A percentile compares a stretch with the other conserved stretches of the same genome.
These are phyloP conservation scores for Oryzias woworae DNA, from an alignment of 2,113 vertebrate genomes.

Conservation along the genomic window DNA sequence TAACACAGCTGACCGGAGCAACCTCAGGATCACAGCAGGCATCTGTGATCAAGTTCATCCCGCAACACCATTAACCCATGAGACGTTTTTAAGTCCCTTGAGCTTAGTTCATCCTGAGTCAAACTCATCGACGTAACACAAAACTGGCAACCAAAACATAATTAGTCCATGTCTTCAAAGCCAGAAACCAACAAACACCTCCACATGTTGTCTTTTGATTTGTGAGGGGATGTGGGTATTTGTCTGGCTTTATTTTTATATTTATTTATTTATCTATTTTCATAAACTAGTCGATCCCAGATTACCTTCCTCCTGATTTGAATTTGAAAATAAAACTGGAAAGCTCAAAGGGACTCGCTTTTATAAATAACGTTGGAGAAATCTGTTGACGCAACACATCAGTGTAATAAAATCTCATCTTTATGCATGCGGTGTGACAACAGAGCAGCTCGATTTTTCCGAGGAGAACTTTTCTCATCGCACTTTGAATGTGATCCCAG, in stretches of 20 bases:
- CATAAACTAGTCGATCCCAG: neutral
- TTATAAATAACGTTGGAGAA: constrained; percentile 8
- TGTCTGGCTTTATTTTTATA: constrained; percentile 16
- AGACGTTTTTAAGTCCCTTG: neutral
- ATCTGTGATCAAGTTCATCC: constrained; percentile 27
- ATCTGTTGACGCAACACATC: constrained; percentile 5
- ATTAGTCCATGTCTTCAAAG: constrained; percentile 44
- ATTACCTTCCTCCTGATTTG: neutral
- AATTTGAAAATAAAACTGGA: constrained; percentile 6
- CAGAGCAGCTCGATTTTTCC: neutral
- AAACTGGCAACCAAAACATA: constrained; percentile 21
- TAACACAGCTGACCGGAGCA: constrained; percentile 20
- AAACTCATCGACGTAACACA: constrained; percentile 24
- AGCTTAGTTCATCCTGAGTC: neutral
- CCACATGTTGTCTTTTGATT: constrained; percentile 27
- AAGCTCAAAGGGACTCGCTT: constrained; percentile 4
- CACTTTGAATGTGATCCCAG: neutral
- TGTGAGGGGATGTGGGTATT: constrained; percentile 3
- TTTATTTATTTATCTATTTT: too few species aligned
- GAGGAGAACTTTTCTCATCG: neutral
- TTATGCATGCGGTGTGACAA: constrained; percentile 7
- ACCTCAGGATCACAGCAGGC: constrained; percentile 11
- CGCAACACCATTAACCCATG: constrained; percentile 36
- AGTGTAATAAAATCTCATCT: neutral
- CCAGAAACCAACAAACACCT: constrained; percentile 25